Percentiles rank a stretch among this genome's conserved stretches.
Conservation (phyloP, 2,797 vertebrate species). For the Acanthiza pusilla region DNA sequence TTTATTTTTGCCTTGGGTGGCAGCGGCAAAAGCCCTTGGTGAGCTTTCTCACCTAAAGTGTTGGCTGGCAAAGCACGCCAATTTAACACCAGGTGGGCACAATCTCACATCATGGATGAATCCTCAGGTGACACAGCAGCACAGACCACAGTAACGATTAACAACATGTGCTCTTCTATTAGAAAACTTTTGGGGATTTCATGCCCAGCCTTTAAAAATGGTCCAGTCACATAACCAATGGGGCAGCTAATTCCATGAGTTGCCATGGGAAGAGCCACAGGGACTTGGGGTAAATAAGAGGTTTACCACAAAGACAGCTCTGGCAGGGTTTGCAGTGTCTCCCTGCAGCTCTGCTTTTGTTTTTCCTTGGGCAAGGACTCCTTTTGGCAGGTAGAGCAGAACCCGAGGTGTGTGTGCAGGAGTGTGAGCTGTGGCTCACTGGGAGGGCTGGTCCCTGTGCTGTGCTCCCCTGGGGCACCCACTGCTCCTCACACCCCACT, state of each 20-base stretch:
- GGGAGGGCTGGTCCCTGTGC: background rate
- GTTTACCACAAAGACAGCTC: background rate
- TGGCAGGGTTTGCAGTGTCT: background rate
- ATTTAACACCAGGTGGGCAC: background rate
- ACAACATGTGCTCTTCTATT: accelerated
- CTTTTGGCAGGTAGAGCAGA: background rate
- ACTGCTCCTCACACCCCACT: accelerated
- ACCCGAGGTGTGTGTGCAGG: background rate
- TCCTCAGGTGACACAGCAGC: background rate
- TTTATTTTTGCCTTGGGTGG: no score
- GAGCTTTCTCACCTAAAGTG: no score
- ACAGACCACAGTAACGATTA: accelerated
- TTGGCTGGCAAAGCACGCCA: no score
- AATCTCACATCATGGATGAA: background rate
- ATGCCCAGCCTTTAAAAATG: no score
- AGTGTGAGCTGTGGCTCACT: background rate
- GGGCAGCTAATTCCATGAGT: background rate
- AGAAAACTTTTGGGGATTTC: background rate
- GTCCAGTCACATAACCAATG: accelerated
- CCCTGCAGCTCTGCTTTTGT: background rate
- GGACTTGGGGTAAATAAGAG: background rate
- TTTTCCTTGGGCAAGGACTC: background rate
- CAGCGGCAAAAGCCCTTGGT: no score
- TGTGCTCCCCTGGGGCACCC: background rate
- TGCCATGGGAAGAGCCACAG: background rate